Evolutionary conservation across 2,888 invertebrate genomes (phyloP), one percentile per base, ranked within the genome.

Genomic region (Prosapia bicincta): DNA sequence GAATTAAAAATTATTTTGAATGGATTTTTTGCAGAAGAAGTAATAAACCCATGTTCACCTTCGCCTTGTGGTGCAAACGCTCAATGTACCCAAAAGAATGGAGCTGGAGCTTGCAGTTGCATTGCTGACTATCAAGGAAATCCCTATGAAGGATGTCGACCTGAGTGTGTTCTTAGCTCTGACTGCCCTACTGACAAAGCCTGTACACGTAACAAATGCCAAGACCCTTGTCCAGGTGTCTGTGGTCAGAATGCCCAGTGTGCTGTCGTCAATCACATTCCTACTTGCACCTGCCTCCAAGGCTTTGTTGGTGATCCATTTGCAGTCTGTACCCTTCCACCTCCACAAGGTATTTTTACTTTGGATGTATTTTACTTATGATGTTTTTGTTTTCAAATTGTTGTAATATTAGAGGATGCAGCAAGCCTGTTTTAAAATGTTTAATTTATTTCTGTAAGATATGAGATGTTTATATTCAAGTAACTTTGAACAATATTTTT

Each of bases 41-140:
- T 88, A 65, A 84, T 88, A 5, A 91, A 91, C 81, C 94, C 94
- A 0, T 95, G 95, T 83, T 91, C 94, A 83, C 94, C 95, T 72
- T 94, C 94, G 32, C 95, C 95, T 0, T 96, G 96, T 83, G 96
- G 96, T 43, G 86, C 92, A 0, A 96, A 96, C 83, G 94, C 96
- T 1, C 86, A 93, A 83, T 92, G 94, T 85, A 90, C 88, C 81
- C 90, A 92, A 84, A 88, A 91, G 78, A 92, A 93, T 81, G 93
- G 92, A 43, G 93, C 92, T 28, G 94, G 94, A 25, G 90, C 93
- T 72, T 95, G 95, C 83, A 89, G 90, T 65, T 96, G 95, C 82
- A 89, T 94, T 78, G 89, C 91, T 82, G 93, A 93, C 80, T 94
- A 94, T 83, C 90, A 90, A 95, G 95, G 95, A 73, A 94, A 95